These are phyloP conservation scores for Drosophila bocqueti DNA, from an alignment of 1,140 invertebrate species.

Conservation along the genomic window DNA sequence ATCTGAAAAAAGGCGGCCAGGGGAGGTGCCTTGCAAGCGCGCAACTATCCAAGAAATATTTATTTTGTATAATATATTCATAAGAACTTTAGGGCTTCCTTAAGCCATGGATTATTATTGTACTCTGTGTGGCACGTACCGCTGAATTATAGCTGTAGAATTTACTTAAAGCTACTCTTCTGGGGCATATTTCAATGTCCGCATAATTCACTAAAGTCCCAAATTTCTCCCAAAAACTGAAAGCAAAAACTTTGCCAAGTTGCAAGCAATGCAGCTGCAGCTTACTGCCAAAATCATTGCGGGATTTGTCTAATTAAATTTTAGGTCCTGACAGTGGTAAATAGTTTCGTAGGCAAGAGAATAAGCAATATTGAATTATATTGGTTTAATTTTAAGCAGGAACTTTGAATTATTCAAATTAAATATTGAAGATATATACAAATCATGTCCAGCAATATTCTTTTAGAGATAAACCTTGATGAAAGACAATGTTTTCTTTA, in stretches of 20 bases:
- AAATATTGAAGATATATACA: no score
- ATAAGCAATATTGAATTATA: neutral
- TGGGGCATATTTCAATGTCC: conserved; percentile 21
- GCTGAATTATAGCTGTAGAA: neutral
- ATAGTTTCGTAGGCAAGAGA: neutral
- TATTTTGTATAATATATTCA: neutral
- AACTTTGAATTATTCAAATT: neutral
- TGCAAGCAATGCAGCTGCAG: conserved; percentile 21
- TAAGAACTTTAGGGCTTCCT: neutral
- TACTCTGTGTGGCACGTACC: no score
- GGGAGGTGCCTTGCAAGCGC: neutral
- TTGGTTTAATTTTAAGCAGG: neutral
- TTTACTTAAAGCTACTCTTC: neutral
- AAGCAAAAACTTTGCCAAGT: conserved; percentile 6
- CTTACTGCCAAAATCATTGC: conserved; percentile 39
- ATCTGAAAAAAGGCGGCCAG: neutral
- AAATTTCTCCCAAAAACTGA: neutral
- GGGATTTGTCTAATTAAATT: conserved; percentile 46
- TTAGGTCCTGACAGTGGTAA: neutral
- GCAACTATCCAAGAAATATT: conserved; percentile 1
- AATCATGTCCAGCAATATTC: no score
- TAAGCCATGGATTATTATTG: neutral
- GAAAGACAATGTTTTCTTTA: no score
- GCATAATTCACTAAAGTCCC: conserved; percentile 26
- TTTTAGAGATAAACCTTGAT: neutral